phyloP scores from a whole-genome alignment of 2,113 vertebrate species.

The Odontesthes bonariensis region DNA sequence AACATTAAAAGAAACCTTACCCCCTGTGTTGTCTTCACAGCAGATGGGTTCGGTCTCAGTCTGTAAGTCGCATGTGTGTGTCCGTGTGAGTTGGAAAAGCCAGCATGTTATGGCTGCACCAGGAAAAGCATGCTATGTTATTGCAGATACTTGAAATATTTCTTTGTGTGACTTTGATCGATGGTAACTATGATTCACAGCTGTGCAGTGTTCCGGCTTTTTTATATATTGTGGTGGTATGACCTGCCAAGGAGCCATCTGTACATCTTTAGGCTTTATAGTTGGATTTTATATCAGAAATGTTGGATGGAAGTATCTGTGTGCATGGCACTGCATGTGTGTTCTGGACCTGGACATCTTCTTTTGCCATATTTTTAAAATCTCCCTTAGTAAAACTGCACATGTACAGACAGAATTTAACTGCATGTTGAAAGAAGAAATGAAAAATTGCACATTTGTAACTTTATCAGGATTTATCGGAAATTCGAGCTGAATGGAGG shows the following conservation, averaged over 20 bases:
- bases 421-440: background rate
- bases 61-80: slow-evolving; percentile 74
- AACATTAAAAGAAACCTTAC: slow-evolving; percentile 11
- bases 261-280: too few relatives aligned
- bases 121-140: slow-evolving; percentile 7
- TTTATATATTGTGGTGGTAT: too few relatives aligned
- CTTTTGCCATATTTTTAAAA: background rate
- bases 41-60: slow-evolving; percentile 47
- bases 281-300: too few relatives aligned
- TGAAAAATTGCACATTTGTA: background rate
- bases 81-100: slow-evolving; percentile 16
- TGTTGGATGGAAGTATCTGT: background rate
- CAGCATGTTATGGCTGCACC: slow-evolving; percentile 11
- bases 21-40: slow-evolving; percentile 68
- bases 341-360: slow-evolving; percentile 21
- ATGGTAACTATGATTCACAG: too few relatives aligned
- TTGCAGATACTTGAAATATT: background rate
- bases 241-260: too few relatives aligned
- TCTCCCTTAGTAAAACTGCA: background rate
- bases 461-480: too few relatives aligned
- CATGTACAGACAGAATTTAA: background rate
- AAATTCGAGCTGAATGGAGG: background rate
- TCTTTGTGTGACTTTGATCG: background rate
- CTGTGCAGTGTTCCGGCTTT: too few relatives aligned
- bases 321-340: slow-evolving; percentile 58